Base-by-base conservation (phyloP, 2,113 vertebrate species). In the Tinamus guttatus region DNA sequence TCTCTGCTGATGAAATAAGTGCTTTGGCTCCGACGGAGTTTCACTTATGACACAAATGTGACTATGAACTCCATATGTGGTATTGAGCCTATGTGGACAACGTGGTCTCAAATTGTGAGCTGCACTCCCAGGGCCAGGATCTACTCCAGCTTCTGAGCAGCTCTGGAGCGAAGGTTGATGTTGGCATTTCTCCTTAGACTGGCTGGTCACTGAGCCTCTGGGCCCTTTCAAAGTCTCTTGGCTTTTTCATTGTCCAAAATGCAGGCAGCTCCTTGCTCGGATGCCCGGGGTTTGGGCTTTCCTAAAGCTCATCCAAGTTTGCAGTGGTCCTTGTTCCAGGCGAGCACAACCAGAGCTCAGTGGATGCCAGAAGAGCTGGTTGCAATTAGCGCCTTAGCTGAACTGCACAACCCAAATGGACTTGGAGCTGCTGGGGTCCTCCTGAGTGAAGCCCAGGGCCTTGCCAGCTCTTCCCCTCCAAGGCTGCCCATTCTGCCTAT, bases 271-370 rank as follows among this genome's bases (percentile, higher is more conserved):
- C 47, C 77, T 9, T 49, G 30, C 65, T 43, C 58, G 32, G 13
- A 68, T 56, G 12, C 15, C 20, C 28, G 36, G 40, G 14, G 24
- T 22, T 1, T 4, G 17, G 34, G 7, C 40, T 59, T 73, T 77
- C 54, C 54, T 49, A 21, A 69, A 93, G 63, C 65, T 56, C 47
- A 11, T 43, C 25, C 36, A 6, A 1, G 41, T 43, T 43, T 45
- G 41, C 27, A 36, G 30, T 30, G 45, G 21, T 60, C 38, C 59
- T 63, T 75, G 60, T 85, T 25, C 54, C 13, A 36, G 34, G 41
- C 32, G 0, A 0, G 4, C 17, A 25, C 19, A 27, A 17, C 9
- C 60, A 30, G 51, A 0, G 0, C 52, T 43, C 0, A 0, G 14
- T 51, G 62, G 34, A 14, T 71, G 58, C 59, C 21, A 6, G 28